These are phyloP conservation scores for Procambarus virginalis DNA, from an alignment of 1,140 invertebrate species.

Conservation along the genomic window DNA sequence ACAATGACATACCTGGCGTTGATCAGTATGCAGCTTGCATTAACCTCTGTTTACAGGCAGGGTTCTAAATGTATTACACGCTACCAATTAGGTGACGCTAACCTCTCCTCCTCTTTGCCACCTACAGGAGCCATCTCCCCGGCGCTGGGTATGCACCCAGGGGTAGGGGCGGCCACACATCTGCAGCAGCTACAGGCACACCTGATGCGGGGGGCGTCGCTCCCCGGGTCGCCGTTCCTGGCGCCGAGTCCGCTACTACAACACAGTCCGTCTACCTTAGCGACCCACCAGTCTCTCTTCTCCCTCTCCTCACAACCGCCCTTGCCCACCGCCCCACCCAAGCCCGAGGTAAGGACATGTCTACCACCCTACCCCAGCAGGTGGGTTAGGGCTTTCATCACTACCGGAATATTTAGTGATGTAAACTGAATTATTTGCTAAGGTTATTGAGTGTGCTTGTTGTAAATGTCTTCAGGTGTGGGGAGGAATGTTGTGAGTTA, in stretches of 20 bases:
- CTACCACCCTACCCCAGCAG: too few species aligned
- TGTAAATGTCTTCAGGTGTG: too few species aligned
- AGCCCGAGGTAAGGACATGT: conserved; percentile 65
- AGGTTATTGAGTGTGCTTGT: too few species aligned
- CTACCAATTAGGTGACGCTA: too few species aligned
- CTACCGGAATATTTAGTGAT: too few species aligned
- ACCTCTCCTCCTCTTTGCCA: conserved; percentile 53
- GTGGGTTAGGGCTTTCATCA: too few species aligned
- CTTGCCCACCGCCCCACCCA: conserved; percentile 66
- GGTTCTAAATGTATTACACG: too few species aligned
- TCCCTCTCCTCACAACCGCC: conserved; percentile 68
- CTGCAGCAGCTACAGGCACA: conserved; percentile 86
- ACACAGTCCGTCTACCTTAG: conserved; percentile 65
- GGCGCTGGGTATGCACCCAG: conserved; percentile 81
- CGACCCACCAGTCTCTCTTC: conserved; percentile 69
- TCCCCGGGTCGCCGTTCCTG: conserved; percentile 76
- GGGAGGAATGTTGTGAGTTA: too few species aligned
- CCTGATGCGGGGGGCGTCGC: conserved; percentile 77
- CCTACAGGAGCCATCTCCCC: conserved; percentile 78
- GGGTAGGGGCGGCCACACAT: conserved; percentile 78
- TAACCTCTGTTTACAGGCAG: too few species aligned
- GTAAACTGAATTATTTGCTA: too few species aligned
- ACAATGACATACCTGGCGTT: too few species aligned
- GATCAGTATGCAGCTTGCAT: too few species aligned
- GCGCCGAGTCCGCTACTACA: conserved; percentile 72